phyloP scores from a whole-genome alignment of 2,888 invertebrate genomes.

The Plagiodera versicolora region DNA sequence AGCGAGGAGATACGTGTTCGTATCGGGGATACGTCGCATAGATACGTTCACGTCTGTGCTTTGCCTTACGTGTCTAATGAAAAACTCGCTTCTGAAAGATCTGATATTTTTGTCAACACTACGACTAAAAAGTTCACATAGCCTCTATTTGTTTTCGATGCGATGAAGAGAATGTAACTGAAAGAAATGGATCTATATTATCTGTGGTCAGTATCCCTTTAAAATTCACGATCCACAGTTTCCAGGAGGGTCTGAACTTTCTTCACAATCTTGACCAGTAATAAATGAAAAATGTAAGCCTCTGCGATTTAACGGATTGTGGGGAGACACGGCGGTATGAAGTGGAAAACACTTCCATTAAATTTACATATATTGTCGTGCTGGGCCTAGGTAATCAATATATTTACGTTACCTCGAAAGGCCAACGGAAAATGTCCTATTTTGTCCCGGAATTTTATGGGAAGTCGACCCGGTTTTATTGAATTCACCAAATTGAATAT shows the following conservation, averaged over 20 bases:
- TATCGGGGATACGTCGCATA: no score
- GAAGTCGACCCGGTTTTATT: not conserved
- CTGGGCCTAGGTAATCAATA: conserved; percentile 27
- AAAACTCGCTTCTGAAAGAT: no score
- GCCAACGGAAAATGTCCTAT: conserved; percentile 3
- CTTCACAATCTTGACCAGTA: not conserved
- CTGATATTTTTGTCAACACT: no score
- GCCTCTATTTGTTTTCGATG: no score
- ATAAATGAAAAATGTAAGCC: conserved; percentile 1
- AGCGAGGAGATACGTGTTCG: no score
- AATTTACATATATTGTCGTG: conserved; percentile 27
- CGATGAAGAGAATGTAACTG: no score
- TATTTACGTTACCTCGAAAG: conserved; percentile 10
- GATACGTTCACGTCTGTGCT: no score
- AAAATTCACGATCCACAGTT: no score
- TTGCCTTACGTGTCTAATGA: no score
- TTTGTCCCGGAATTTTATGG: conserved; percentile 2
- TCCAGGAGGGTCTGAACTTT: not conserved
- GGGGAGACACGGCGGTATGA: conserved; percentile 33
- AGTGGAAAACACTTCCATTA: conserved; percentile 32
- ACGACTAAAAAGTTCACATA: no score
- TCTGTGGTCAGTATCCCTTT: no score
- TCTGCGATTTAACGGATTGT: conserved; percentile 34
- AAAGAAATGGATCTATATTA: no score
- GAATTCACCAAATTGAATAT: not conserved